Evolutionary conservation across 2,888 invertebrate species (phyloP), one percentile per base, ranked within the genome.

Genomic region (Lochmaea capreae): DNA sequence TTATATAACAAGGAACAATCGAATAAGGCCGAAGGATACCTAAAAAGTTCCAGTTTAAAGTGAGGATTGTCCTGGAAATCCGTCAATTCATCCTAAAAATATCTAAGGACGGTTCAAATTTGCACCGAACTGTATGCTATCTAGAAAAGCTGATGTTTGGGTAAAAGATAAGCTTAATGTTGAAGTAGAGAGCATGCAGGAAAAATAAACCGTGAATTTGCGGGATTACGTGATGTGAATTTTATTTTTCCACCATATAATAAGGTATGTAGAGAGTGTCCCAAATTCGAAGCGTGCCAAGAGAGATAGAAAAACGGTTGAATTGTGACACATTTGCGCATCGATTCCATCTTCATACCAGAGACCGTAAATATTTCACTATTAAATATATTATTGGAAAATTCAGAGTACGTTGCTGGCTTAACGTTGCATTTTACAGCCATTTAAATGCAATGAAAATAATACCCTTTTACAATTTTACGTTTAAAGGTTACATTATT

Each of bases 401-500:
- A 49, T n/a, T 49, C 12, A 12, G n/a, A 12, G 49, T 49, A n/a
- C 49, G 49, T 14, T 49, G 0, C 49, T 49, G 49, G n/a, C 14
- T 5, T 12, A 2, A 49, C 12, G 46, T 4, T 14, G 46, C 49
- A 49, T 49, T 49, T 14, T n/a, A 49, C 6, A 49, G 6, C n/a
- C 49, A 6, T n/a, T 49, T 4, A n/a, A 49, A 49, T 49, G 49
- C n/a, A 49, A 49, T 49, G 49, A 49, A 49, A 49, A 49, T 49
- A 49, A 49, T 49, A 49, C 12, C 12, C 49, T 49, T 12, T n/a
- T 49, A 49, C 10, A 12, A 43, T 54, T 54, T n/a, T 10, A 58
- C 26, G 22, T 58, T 18, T 16, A 58, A 58, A 58, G 57, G 57
- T 58, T 22, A 9, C 57, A 22, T 58, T 10, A 58, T 58, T 58